Conservation (phyloP, 2,888 invertebrate species). For the Adineta ricciae region DNA sequence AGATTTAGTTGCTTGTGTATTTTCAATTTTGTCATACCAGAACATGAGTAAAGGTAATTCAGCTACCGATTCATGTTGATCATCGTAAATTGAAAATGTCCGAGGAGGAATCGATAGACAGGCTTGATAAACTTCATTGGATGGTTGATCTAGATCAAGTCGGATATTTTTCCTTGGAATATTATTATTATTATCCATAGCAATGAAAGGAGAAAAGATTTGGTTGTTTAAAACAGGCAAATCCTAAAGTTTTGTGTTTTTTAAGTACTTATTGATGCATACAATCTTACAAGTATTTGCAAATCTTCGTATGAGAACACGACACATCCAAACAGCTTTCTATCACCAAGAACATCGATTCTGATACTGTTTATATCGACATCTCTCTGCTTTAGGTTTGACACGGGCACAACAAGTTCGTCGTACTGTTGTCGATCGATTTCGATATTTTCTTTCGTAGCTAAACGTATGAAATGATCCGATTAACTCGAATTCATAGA, state of each 20-base stretch:
- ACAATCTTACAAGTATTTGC: neutral
- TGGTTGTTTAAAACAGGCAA: neutral
- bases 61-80: neutral
- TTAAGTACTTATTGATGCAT: neutral
- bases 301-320: neutral
- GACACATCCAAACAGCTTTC: neutral
- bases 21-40: neutral
- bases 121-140: neutral
- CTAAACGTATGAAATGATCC: neutral
- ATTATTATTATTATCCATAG: neutral
- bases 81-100: neutral
- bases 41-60: neutral
- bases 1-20: neutral
- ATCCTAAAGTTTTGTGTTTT: neutral
- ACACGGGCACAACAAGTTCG: neutral
- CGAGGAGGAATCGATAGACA: neutral
- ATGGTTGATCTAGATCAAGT: neutral
- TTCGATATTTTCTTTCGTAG: neutral
- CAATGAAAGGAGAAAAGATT: neutral
- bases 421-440: neutral
- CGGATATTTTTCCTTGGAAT: neutral
- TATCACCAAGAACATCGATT: neutral
- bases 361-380: neutral
- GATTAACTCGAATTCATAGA: no score
- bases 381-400: neutral